These are phyloP conservation scores for Euclidia mi DNA, from an alignment of 2,888 invertebrate species.

Conservation along the genomic window DNA sequence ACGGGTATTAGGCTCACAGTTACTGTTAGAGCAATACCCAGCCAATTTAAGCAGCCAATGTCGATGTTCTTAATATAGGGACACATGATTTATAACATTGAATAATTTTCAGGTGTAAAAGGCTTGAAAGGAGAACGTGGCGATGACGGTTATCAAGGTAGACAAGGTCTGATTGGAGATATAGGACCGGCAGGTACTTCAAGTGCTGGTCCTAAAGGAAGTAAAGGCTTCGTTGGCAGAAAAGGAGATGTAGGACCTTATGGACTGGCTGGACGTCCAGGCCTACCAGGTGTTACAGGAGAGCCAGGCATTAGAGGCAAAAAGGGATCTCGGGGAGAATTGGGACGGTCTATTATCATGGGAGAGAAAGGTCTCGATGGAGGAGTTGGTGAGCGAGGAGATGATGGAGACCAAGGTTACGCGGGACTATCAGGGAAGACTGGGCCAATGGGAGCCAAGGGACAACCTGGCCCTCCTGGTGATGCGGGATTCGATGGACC, in stretches of 20 bases:
- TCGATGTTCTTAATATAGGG: too few relatives aligned
- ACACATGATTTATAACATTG: too few relatives aligned
- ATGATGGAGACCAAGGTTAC: conserved; percentile 89
- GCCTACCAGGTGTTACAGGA: conserved; percentile 90
- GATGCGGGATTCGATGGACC: conserved; percentile 90
- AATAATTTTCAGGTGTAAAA: conserved; percentile 51
- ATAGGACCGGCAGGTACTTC: conserved; percentile 79
- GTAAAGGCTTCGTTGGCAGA: conserved; percentile 92
- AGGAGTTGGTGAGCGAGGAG: conserved; percentile 84
- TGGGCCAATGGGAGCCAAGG: conserved; percentile 84
- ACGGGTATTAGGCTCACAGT: too few relatives aligned
- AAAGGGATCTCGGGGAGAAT: conserved; percentile 86
- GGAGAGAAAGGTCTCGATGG: conserved; percentile 82
- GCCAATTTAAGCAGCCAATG: too few relatives aligned
- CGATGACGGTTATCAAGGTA: conserved; percentile 75
- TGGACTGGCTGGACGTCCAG: conserved; percentile 90
- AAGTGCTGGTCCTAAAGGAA: conserved; percentile 82
- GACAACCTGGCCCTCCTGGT: conserved; percentile 85
- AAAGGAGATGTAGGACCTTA: conserved; percentile 91
- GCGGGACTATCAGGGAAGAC: conserved; percentile 88
- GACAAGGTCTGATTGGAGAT: conserved; percentile 75
- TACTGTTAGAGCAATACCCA: too few relatives aligned
- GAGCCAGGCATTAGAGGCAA: conserved; percentile 90
- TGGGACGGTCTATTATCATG: conserved; percentile 82
- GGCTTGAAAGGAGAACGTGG: conserved; percentile 76